A percentile compares a stretch with the other conserved stretches of the same genome.
phyloP scores from a whole-genome alignment of 2,888 invertebrate genomes.

The Agriotes lineatus region DNA sequence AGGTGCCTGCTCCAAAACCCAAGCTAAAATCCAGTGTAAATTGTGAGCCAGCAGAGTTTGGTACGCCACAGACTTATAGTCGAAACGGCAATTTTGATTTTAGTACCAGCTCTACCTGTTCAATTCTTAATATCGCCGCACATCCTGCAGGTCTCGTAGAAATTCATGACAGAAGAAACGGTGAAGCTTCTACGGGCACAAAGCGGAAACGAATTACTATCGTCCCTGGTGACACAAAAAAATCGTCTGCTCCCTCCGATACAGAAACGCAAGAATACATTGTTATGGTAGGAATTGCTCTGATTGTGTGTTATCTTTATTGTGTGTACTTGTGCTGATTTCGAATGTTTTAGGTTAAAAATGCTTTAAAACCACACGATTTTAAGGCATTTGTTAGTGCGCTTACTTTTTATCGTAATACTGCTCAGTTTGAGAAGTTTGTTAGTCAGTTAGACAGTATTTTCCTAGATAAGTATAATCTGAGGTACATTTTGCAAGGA shows the following conservation, averaged over 20 bases:
- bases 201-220: conserved; percentile 52
- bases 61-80: neutral
- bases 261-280: conserved; percentile 56
- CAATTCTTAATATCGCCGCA: conserved; percentile 16
- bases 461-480: conserved; percentile 66
- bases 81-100: conserved; percentile 49
- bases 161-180: conserved; percentile 13
- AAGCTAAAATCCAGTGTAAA: conserved; percentile 1
- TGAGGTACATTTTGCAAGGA: conserved; percentile 73
- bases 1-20: conserved; percentile 39
- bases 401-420: conserved; percentile 75
- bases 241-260: neutral
- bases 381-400: conserved; percentile 77
- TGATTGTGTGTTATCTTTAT: conserved; percentile 51
- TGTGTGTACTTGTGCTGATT: conserved; percentile 32
- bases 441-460: conserved; percentile 69
- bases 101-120: conserved; percentile 45
- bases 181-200: neutral
- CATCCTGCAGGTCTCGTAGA: neutral
- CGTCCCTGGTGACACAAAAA: conserved; percentile 27
- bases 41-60: conserved; percentile 3
- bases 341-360: conserved; percentile 70
- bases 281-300: conserved; percentile 59
- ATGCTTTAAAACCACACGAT: conserved; percentile 70
- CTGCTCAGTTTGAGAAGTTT: conserved; percentile 71